Percentiles rank a stretch among this genome's conserved stretches.
Conservation (phyloP, 1,140 invertebrate genomes). For the Berghia stephanieae region DNA sequence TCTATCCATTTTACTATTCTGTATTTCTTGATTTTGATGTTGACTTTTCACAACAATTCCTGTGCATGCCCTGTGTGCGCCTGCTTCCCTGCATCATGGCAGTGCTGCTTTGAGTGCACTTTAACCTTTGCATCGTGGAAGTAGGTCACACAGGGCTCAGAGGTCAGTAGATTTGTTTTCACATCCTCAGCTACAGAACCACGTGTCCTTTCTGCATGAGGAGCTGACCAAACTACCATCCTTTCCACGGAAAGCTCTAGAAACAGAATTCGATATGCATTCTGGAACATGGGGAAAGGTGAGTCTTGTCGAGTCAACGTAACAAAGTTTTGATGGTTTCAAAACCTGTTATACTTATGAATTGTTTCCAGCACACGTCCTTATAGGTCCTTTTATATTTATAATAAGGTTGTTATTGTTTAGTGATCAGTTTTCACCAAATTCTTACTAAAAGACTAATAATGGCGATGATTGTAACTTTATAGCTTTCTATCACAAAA, state of each 20-base stretch:
- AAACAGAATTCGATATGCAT: slow-evolving; percentile 94
- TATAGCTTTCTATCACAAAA: no score
- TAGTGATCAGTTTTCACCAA: no score
- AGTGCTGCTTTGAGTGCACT: background rate
- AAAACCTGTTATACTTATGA: background rate
- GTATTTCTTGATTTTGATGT: no score
- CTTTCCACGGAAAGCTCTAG: slow-evolving; percentile 96
- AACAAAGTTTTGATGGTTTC: background rate
- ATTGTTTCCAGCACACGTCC: background rate
- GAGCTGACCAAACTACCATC: slow-evolving; percentile 98
- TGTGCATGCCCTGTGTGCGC: slow-evolving; percentile 32
- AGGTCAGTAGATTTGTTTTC: slow-evolving; percentile 5
- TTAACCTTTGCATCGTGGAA: slow-evolving; percentile 11
- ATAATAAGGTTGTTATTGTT: no score
- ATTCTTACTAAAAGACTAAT: no score
- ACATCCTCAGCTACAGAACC: slow-evolving; percentile 59
- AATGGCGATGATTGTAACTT: no score
- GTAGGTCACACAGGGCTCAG: slow-evolving; percentile 27
- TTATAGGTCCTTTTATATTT: background rate
- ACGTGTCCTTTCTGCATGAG: slow-evolving; percentile 90
- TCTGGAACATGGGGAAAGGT: slow-evolving; percentile 89
- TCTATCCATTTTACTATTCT: no score
- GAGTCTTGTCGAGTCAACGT: slow-evolving; percentile 39
- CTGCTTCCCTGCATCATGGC: slow-evolving; percentile 15
- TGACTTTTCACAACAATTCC: background rate